Evolutionary conservation across 2,797 vertebrate species (phyloP).

Genomic region (Danio tinwini): DNA sequence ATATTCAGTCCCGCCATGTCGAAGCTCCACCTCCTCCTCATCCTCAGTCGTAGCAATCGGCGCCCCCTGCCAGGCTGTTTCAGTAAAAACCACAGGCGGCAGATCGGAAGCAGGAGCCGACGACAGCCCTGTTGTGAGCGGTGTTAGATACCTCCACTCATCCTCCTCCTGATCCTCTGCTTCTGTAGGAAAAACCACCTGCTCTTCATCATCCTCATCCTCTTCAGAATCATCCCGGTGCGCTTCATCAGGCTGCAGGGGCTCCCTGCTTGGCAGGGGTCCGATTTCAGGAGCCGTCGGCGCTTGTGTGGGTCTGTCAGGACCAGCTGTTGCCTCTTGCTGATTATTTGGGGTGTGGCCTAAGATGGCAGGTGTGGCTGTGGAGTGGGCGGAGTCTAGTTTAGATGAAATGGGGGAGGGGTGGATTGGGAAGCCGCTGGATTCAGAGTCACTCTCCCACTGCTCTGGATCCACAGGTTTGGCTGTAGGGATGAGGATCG

Average conservation of each 20-base stretch:
- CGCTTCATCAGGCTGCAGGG: constrained; percentile 48
- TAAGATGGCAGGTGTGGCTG: constrained; percentile 3
- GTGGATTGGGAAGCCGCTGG: constrained; percentile 55
- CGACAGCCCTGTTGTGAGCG: constrained; percentile 66
- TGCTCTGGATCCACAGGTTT: constrained; percentile 53
- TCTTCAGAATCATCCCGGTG: constrained; percentile 27
- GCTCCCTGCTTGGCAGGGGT: constrained; percentile 49
- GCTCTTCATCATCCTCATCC: constrained; percentile 27
- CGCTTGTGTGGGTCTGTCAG: constrained; percentile 32
- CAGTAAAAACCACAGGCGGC: constrained; percentile 64
- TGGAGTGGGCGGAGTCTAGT: constrained; percentile 33
- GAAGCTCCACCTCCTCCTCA: constrained; percentile 66
- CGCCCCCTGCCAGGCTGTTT: constrained; percentile 66
- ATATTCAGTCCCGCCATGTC: constrained; percentile 66
- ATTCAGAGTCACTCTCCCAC: constrained; percentile 62
- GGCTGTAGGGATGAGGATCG: constrained; percentile 3
- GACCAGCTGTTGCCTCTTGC: constrained; percentile 36
- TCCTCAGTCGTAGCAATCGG: constrained; percentile 59
- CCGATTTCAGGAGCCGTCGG: constrained; percentile 57
- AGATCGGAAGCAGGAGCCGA: constrained; percentile 56
- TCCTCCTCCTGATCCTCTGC: constrained; percentile 51
- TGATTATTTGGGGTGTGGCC: neutral
- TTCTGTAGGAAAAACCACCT: constrained; percentile 51
- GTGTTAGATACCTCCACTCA: constrained; percentile 55
- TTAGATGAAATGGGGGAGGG: constrained; percentile 37